phyloP scores from a whole-genome alignment of 1,140 invertebrate species.

The Aricia agestis region DNA sequence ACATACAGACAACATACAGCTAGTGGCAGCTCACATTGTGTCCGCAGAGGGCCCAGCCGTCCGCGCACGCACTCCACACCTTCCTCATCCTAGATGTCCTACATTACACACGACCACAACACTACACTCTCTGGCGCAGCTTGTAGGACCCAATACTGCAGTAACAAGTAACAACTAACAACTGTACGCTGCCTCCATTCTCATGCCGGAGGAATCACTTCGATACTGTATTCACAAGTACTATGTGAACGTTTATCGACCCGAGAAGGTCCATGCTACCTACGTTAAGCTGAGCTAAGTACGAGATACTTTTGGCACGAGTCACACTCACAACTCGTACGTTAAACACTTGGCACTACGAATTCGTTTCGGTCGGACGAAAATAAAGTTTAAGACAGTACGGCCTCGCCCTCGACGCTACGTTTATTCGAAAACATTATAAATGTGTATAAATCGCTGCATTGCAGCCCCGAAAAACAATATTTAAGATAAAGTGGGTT shows the following conservation, averaged over 20 bases:
- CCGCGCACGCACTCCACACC: conserved; percentile 64
- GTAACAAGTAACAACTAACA: too few relatives aligned
- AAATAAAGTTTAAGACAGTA: background rate
- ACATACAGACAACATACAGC: conserved; percentile 65
- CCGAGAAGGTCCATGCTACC: background rate
- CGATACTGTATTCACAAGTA: background rate
- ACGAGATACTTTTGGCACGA: conserved; percentile 2
- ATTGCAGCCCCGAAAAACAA: conserved; percentile 59
- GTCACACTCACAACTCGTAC: background rate
- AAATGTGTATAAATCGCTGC: conserved; percentile 33
- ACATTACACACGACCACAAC: background rate
- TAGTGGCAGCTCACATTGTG: conserved; percentile 70
- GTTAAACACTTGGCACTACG: background rate
- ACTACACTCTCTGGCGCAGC: background rate
- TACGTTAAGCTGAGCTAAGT: background rate
- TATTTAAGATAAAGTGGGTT: conserved; percentile 63
- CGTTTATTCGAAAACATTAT: background rate
- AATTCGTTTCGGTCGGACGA: background rate
- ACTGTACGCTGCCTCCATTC: too few relatives aligned
- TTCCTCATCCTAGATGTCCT: conserved; percentile 47
- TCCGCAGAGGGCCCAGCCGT: conserved; percentile 66
- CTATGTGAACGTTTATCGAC: background rate
- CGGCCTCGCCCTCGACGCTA: background rate
- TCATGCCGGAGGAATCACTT: too few relatives aligned
- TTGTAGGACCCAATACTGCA: too few relatives aligned